Evolutionary conservation across 2,888 invertebrate species (phyloP).

Genomic region (Pelosia muscerda): DNA sequence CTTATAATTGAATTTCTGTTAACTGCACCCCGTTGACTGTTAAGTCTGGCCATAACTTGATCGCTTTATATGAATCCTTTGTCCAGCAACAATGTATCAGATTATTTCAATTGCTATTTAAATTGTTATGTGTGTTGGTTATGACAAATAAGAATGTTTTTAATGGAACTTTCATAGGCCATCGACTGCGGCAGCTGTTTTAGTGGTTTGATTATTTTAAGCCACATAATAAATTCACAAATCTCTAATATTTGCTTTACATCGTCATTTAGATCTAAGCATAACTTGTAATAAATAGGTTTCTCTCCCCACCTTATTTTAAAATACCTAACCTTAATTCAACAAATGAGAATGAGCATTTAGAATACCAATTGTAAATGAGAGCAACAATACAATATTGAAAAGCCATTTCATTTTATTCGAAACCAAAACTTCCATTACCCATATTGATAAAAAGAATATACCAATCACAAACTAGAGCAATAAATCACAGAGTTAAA

Average conservation of each 20-base stretch:
- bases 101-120: slow-evolving; percentile 51
- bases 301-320: not conserved
- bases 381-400: not conserved
- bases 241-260: too few species aligned
- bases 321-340: not conserved
- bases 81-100: slow-evolving; percentile 73
- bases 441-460: slow-evolving; percentile 53
- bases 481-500: slow-evolving; percentile 68
- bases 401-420: not conserved
- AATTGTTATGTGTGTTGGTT: slow-evolving; percentile 27
- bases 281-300: too few species aligned
- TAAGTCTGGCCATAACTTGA: slow-evolving; percentile 77
- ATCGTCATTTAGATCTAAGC: too few species aligned
- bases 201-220: too few species aligned
- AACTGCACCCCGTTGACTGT: slow-evolving; percentile 80
- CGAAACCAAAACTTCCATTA: not conserved
- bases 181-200: too few species aligned
- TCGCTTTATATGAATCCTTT: slow-evolving; percentile 67
- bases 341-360: not conserved
- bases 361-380: not conserved
- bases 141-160: slow-evolving; percentile 36
- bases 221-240: too few species aligned
- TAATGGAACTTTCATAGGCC: slow-evolving; percentile 12
- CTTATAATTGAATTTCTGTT: slow-evolving; percentile 86
- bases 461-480: slow-evolving; percentile 62